A percentile compares a stretch with the other conserved stretches of the same genome.
Evolutionary conservation across 2,888 invertebrate genomes (phyloP).

Genomic region (Mystacides longicornis): DNA sequence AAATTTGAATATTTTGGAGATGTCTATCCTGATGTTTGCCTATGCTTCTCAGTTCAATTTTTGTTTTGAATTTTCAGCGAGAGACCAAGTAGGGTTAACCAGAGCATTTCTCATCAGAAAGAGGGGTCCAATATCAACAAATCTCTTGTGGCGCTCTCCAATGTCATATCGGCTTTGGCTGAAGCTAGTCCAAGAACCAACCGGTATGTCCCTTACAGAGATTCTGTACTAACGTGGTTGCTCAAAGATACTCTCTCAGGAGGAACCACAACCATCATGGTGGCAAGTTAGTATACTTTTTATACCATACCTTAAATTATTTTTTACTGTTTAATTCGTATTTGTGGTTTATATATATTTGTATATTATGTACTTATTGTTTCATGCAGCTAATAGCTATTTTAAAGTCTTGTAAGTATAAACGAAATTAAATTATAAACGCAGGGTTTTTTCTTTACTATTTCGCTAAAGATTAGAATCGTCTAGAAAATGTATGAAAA

Average conservation of each 20-base stretch:
- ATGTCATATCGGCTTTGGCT: constrained; percentile 62
- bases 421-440: no score
- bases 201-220: constrained; percentile 68
- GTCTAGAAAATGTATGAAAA: no score
- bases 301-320: background rate
- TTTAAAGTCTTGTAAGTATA: background rate
- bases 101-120: constrained; percentile 38
- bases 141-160: constrained; percentile 72
- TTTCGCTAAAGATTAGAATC: no score
- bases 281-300: constrained; percentile 60
- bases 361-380: background rate
- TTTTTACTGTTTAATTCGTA: background rate
- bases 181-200: background rate
- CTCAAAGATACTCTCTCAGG: constrained; percentile 75
- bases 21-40: no score
- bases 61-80: constrained; percentile 14
- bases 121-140: constrained; percentile 70
- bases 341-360: background rate
- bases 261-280: constrained; percentile 62
- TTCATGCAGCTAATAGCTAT: background rate
- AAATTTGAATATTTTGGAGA: no score
- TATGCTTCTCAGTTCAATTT: no score
- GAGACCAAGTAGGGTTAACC: constrained; percentile 22
- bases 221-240: constrained; percentile 75
- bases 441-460: no score